Conservation (phyloP, 2,888 invertebrate species). For the Thysanoteuthis rhombus region DNA sequence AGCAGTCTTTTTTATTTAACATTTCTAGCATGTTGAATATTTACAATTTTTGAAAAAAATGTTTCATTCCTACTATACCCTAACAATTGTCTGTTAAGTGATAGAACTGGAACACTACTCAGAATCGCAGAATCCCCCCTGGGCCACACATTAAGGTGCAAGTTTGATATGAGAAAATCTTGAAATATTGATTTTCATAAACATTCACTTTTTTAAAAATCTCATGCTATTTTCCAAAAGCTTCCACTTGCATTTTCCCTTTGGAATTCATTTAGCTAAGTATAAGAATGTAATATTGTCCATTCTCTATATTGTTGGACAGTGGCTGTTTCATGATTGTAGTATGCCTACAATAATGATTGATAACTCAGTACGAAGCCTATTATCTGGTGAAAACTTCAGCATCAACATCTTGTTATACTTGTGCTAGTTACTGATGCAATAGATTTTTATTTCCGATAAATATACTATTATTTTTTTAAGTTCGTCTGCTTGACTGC, state of each 20-base stretch:
- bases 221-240: neutral
- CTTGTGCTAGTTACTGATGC: neutral
- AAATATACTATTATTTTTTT: no score
- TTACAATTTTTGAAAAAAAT: no score
- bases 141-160: neutral
- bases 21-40: no score
- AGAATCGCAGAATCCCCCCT: neutral
- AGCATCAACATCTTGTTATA: neutral
- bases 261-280: neutral
- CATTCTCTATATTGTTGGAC: neutral
- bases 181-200: neutral
- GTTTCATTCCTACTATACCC: no score
- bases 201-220: neutral
- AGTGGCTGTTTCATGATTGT: neutral
- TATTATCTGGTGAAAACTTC: neutral
- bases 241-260: neutral
- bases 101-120: neutral
- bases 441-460: neutral
- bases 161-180: no score
- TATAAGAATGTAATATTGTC: neutral
- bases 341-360: neutral
- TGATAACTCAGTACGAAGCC: neutral
- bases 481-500: no score
- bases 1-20: no score
- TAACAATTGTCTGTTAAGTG: neutral